These are phyloP conservation scores for Drosophila multiciliata DNA, from an alignment of 2,888 invertebrate genomes.

Conservation along the genomic window DNA sequence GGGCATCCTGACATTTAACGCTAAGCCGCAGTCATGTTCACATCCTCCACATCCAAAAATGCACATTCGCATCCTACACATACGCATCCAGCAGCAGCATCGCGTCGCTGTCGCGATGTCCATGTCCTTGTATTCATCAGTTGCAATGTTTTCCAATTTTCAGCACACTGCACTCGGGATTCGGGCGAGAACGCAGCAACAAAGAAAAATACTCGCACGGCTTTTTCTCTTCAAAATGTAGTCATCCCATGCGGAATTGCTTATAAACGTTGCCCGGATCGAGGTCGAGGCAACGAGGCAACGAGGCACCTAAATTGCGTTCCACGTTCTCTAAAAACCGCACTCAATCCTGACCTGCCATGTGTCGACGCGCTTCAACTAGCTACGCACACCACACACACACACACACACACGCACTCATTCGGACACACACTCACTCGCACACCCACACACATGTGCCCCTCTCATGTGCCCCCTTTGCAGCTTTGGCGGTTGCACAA, in stretches of 20 bases:
- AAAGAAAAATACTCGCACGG: slow-evolving; percentile 66
- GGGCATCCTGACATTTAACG: slow-evolving; percentile 61
- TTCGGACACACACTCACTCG: not conserved
- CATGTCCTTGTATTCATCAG: slow-evolving; percentile 49
- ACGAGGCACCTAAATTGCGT: not conserved
- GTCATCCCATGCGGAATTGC: slow-evolving; percentile 82
- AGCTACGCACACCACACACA: slow-evolving; percentile 11
- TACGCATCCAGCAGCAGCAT: slow-evolving; percentile 21
- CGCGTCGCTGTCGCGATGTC: slow-evolving; percentile 11
- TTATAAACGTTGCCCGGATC: slow-evolving; percentile 63
- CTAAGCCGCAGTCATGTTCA: slow-evolving; percentile 58
- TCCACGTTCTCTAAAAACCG: slow-evolving; percentile 35
- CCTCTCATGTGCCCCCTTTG: slow-evolving; percentile 2
- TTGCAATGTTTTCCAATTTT: slow-evolving; percentile 77
- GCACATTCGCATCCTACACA: slow-evolving; percentile 28
- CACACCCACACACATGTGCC: no score
- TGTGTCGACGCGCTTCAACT: slow-evolving; percentile 53
- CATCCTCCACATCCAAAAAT: slow-evolving; percentile 10
- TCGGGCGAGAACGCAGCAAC: slow-evolving; percentile 47
- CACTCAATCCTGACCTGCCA: slow-evolving; percentile 63
- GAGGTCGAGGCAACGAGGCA: not conserved
- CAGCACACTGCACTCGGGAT: slow-evolving; percentile 61
- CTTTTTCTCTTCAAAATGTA: slow-evolving; percentile 71
- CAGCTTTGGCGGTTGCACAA: slow-evolving; percentile 54
- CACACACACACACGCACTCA: not conserved